Conservation (phyloP, 2,797 vertebrate genomes). For the Danio choprae region DNA sequence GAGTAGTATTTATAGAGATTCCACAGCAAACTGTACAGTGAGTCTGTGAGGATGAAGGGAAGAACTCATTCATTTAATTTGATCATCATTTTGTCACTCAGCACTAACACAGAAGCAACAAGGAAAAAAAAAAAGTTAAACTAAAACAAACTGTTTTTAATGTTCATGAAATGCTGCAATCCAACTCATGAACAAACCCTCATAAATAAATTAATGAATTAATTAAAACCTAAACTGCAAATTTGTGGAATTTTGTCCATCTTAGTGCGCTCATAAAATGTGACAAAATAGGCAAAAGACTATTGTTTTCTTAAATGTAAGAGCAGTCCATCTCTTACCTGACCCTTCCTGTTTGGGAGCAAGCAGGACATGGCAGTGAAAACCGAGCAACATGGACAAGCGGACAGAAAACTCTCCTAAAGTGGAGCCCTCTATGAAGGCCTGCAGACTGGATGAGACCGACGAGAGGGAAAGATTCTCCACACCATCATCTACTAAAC, state of each 20-base stretch:
- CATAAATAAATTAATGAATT: background rate
- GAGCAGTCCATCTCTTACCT: slow-evolving; percentile 72
- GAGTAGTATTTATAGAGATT: slow-evolving; percentile 94
- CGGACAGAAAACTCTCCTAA: slow-evolving; percentile 90
- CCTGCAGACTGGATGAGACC: slow-evolving; percentile 85
- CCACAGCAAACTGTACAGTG: slow-evolving; percentile 91
- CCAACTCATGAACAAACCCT: background rate
- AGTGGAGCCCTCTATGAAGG: slow-evolving; percentile 91
- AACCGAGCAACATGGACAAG: slow-evolving; percentile 87
- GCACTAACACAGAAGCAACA: background rate
- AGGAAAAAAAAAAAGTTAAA: background rate
- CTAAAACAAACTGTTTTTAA: background rate
- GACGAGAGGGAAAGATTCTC: slow-evolving; percentile 75
- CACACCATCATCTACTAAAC: slow-evolving; percentile 57
- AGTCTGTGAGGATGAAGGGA: slow-evolving; percentile 72
- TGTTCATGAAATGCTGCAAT: background rate
- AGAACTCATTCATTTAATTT: background rate
- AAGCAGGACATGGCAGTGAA: slow-evolving; percentile 94
- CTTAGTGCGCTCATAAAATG: background rate
- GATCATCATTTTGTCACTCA: background rate
- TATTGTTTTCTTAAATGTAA: background rate
- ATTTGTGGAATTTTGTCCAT: background rate
- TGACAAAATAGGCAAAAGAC: background rate
- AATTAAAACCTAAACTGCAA: background rate
- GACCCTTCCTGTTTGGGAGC: slow-evolving; percentile 80